Conservation (phyloP, 2,113 vertebrate genomes). For the Dolichotis patagonum region DNA sequence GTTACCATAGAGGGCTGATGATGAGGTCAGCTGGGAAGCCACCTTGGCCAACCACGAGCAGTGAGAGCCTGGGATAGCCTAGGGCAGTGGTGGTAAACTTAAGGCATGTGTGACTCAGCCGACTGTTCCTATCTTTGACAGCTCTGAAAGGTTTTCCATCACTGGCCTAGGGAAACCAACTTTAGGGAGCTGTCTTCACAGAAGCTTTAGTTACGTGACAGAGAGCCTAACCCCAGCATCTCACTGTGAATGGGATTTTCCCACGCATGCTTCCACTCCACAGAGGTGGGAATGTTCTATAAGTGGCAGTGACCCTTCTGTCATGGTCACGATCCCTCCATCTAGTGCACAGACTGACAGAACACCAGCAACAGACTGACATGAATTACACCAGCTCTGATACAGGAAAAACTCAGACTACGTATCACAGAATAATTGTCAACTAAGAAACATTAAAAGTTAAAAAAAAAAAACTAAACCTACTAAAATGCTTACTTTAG, state of each 20-base stretch:
- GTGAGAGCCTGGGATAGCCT: too few species aligned
- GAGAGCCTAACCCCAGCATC: neutral
- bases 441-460: neutral
- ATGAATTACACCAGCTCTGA: neutral
- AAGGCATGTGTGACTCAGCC: neutral
- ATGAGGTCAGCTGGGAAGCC: neutral
- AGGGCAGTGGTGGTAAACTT: neutral
- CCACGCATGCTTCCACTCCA: neutral
- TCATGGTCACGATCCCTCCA: neutral
- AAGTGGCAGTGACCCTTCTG: neutral
- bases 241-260: neutral
- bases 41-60: neutral
- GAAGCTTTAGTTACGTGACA: neutral
- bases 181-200: neutral
- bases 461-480: neutral
- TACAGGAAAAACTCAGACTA: neutral
- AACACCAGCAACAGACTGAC: neutral
- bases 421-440: neutral
- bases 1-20: neutral
- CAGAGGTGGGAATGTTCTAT: neutral
- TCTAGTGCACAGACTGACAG: neutral
- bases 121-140: neutral
- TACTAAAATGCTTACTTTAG: neutral
- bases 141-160: neutral
- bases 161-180: neutral